phyloP scores from a whole-genome alignment of 2,113 vertebrate species.

The Pteruthius melanotis region DNA sequence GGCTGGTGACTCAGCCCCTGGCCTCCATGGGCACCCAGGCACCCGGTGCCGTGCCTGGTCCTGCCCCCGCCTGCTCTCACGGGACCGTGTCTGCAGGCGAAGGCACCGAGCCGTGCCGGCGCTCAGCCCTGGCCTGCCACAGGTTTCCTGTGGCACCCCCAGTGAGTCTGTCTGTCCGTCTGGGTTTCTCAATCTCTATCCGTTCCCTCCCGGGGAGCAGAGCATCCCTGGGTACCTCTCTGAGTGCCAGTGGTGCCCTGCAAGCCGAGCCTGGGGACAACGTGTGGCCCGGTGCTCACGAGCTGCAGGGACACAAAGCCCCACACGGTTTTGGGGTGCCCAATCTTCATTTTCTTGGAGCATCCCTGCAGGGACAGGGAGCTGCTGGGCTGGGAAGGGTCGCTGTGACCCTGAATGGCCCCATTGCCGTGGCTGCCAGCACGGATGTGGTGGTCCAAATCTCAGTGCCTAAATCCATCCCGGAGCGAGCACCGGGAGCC shows the following conservation, averaged over 20 bases:
- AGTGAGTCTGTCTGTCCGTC: not conserved
- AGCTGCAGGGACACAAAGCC: accelerated
- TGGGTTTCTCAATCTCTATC: not conserved
- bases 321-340: accelerated
- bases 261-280: accelerated
- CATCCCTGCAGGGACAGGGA: accelerated
- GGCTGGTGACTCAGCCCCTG: not conserved
- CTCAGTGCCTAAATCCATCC: not conserved
- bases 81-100: not conserved
- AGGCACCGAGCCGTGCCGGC: not conserved
- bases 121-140: not conserved
- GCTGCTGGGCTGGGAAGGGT: not conserved
- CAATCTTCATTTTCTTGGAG: not conserved
- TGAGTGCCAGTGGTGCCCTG: not conserved
- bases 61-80: accelerated
- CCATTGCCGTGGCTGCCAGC: accelerated
- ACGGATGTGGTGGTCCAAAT: not conserved
- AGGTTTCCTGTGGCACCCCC: constrained; percentile 28
- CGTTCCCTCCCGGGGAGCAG: not conserved
- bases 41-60: accelerated
- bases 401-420: accelerated
- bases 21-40: not conserved
- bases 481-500: not conserved
- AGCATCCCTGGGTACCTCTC: not conserved
- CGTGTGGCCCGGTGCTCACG: accelerated